Conservation (phyloP, 2,113 vertebrate genomes). For the Scomber japonicus region DNA sequence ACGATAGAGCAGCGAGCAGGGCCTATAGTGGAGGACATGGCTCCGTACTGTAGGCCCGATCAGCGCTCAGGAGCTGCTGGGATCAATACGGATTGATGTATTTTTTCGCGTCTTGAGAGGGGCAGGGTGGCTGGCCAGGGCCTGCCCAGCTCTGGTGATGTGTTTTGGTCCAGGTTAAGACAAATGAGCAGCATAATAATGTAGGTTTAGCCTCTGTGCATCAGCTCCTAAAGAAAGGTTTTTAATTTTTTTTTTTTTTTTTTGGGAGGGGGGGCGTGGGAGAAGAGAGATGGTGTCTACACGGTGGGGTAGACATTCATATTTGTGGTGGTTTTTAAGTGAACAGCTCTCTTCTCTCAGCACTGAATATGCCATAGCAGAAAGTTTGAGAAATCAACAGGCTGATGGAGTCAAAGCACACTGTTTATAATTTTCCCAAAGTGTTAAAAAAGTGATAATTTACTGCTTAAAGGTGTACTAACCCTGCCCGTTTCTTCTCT, state of each 20-base stretch:
- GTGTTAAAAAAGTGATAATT: not conserved
- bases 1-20: conserved; percentile 69
- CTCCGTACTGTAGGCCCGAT: conserved; percentile 64
- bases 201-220: conserved; percentile 1
- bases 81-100: conserved; percentile 69
- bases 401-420: conserved; percentile 50
- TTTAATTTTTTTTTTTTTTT: not conserved
- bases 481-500: not conserved
- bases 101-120: conserved; percentile 60
- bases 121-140: conserved; percentile 26
- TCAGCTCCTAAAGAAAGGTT: conserved; percentile 2
- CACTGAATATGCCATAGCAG: conserved; percentile 29
- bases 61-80: conserved; percentile 52
- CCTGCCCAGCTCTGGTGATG: conserved; percentile 45
- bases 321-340: conserved; percentile 23
- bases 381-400: conserved; percentile 80
- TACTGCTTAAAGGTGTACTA: not conserved
- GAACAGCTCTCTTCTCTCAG: conserved; percentile 1
- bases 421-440: not conserved
- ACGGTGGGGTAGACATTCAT: not conserved
- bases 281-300: conserved; percentile 2
- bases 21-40: conserved; percentile 69
- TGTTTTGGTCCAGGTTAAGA: conserved; percentile 21
- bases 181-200: conserved; percentile 12
- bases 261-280: not conserved